These are phyloP conservation scores for Smutsia gigantea DNA, from an alignment of 2,797 vertebrate species.

Conservation along the genomic window DNA sequence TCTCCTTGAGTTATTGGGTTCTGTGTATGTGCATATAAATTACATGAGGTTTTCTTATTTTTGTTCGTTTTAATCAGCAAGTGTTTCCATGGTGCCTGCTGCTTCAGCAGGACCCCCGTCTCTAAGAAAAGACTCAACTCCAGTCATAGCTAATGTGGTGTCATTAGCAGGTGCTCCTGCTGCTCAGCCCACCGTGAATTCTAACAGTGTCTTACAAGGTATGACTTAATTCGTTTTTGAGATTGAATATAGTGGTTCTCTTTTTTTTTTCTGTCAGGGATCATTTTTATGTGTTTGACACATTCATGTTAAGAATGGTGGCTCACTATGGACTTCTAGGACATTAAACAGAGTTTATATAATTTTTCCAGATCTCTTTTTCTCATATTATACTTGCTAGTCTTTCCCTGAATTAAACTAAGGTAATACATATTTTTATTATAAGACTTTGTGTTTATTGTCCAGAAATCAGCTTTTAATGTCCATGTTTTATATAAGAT, in stretches of 20 bases:
- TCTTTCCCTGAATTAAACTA: slow-evolving; percentile 43
- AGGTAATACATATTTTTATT: not conserved
- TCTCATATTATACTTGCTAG: not conserved
- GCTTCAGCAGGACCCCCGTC: slow-evolving; percentile 86
- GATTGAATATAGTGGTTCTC: slow-evolving; percentile 8
- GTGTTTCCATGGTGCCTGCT: slow-evolving; percentile 86
- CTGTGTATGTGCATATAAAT: slow-evolving; percentile 35
- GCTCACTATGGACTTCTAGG: not conserved
- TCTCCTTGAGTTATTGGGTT: slow-evolving; percentile 16
- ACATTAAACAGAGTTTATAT: not conserved
- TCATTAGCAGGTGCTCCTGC: slow-evolving; percentile 93
- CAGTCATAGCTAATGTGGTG: slow-evolving; percentile 96
- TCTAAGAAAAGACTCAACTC: slow-evolving; percentile 91
- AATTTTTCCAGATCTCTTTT: not conserved
- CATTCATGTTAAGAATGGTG: not conserved
- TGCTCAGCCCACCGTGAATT: slow-evolving; percentile 88
- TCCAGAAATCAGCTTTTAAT: slow-evolving; percentile 35
- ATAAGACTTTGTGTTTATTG: slow-evolving; percentile 18
- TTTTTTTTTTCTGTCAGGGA: slow-evolving; percentile 12
- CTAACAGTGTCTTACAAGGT: slow-evolving; percentile 92
- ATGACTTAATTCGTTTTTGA: slow-evolving; percentile 71
- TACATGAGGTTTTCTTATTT: slow-evolving; percentile 61
- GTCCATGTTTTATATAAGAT: slow-evolving; percentile 43
- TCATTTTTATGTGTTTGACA: slow-evolving; percentile 13
- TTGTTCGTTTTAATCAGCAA: slow-evolving; percentile 84